Evolutionary conservation across 1,140 invertebrate species (phyloP).

Genomic region (Steinernema khuongi): DNA sequence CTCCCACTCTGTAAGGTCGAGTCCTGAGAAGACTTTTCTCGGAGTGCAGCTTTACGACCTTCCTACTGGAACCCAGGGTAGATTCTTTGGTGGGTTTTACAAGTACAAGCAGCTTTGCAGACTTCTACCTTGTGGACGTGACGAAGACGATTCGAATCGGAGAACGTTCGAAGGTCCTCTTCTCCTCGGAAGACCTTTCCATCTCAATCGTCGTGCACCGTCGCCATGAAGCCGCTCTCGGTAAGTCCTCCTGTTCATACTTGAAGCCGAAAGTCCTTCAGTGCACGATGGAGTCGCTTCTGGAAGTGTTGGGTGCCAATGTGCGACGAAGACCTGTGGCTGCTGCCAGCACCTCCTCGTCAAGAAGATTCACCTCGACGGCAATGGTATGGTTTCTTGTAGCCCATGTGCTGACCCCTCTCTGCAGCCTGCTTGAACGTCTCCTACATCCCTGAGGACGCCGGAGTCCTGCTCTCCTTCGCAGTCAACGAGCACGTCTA

Average conservation of each 20-base stretch:
- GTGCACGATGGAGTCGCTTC: neutral
- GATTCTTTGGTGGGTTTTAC: neutral
- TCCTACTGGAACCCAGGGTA: slow-evolving; percentile 47
- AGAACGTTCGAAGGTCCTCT: slow-evolving; percentile 32
- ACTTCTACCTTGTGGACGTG: slow-evolving; percentile 45
- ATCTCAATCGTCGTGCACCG: slow-evolving; percentile 20
- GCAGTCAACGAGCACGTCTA: slow-evolving; percentile 52
- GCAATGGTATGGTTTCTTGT: slow-evolving; percentile 41
- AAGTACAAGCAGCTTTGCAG: slow-evolving; percentile 35
- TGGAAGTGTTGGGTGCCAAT: slow-evolving; percentile 34
- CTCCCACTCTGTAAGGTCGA: neutral
- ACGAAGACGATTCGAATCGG: slow-evolving; percentile 37
- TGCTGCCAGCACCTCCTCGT: slow-evolving; percentile 53
- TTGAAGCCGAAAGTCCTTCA: neutral
- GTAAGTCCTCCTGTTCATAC: slow-evolving; percentile 15
- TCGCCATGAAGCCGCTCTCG: slow-evolving; percentile 7
- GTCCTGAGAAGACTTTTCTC: slow-evolving; percentile 41
- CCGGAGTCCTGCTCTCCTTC: slow-evolving; percentile 54
- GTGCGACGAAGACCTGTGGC: slow-evolving; percentile 40
- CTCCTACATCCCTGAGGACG: slow-evolving; percentile 55
- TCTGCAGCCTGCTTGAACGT: slow-evolving; percentile 58
- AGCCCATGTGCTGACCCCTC: neutral
- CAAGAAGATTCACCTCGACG: slow-evolving; percentile 47
- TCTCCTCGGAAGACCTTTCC: slow-evolving; percentile 36
- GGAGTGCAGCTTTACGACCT: slow-evolving; percentile 41